Percentiles rank a stretch among this genome's conserved stretches.
These are phyloP conservation scores for Lamprotornis superbus DNA, from an alignment of 2,113 vertebrate genomes.

Conservation along the genomic window DNA sequence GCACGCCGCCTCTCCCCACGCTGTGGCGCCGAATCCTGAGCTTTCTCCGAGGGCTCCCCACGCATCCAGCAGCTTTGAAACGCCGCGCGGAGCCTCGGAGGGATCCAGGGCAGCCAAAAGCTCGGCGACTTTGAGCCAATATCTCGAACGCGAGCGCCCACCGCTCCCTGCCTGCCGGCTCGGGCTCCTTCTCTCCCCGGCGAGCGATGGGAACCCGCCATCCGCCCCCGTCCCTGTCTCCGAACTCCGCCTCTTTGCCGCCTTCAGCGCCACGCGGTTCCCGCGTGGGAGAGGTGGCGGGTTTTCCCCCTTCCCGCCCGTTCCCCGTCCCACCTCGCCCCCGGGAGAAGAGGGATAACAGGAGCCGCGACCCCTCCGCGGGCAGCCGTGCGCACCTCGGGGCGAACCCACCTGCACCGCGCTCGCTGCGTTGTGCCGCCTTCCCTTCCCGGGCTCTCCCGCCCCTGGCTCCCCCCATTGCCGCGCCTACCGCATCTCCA, in stretches of 20 bases:
- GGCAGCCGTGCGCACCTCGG: not conserved
- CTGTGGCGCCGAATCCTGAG: not conserved
- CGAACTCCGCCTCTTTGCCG: not conserved
- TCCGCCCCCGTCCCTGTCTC: not conserved
- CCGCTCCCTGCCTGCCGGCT: not conserved
- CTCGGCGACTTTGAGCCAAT: not conserved
- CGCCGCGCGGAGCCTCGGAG: not conserved
- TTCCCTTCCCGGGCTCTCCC: not conserved
- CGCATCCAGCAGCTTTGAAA: not conserved
- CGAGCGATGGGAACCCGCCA: not conserved
- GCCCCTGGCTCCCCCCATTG: not conserved
- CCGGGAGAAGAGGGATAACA: fast-evolving
- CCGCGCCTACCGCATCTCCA: not conserved
- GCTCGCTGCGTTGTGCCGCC: not conserved
- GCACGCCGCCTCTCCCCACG: not conserved
- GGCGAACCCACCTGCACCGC: not conserved
- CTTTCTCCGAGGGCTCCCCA: not conserved
- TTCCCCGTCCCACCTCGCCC: no score
- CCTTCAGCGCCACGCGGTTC: not conserved
- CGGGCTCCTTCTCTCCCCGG: not conserved
- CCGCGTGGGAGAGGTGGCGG: not conserved
- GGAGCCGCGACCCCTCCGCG: no score
- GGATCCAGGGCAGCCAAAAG: not conserved
- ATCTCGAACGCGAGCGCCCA: not conserved
- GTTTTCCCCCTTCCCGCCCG: not conserved